Evolutionary conservation across 2,888 invertebrate genomes (phyloP), one percentile per base, ranked within the genome.

Genomic region (Clanis bilineata): DNA sequence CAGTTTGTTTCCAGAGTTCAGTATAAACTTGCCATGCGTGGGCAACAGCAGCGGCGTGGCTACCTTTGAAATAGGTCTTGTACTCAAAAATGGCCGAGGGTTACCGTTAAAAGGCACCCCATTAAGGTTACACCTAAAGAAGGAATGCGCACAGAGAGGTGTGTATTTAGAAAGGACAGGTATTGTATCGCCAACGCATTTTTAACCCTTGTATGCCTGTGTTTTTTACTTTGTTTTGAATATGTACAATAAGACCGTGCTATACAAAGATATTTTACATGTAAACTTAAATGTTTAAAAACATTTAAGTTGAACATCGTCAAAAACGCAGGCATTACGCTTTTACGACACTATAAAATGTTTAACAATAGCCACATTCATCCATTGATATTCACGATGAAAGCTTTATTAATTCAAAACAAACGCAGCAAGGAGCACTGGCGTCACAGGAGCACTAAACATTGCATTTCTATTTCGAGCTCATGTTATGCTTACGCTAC

Each of bases 71-170:
- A 96, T 98, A 82, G 97, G 97, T 66, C 93, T 98, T 71, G 93
- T 96, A 75, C 96, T 98, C 77, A 95, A 96, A 88, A 96, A 95
- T 78, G 94, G 96, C 71, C 95, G 95, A 85, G 96, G 96, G 65
- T 94, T 94, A 82, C 95, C 96, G 66, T 90, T 98, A 73, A 95
- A 96, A 80, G 97, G 97, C 79, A 98, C 97, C 78, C 98, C 98
- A 64, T 92, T 98, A 76, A 94, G 97, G 77, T 93, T 98, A 81
- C 95, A 95, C 88, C 94, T 98, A 83, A 95, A 96, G 91, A 98
- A 98, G 95, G 97, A 98, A 94, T 98, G 98, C 94, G 95, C 96
- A 87, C 96, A 96, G 93, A 96, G 96, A 95, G 96, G 97, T 96
- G 95, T 95, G 95, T 95, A 94, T 94, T 93, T 94, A 88, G 90